Percentiles rank a stretch among this genome's conserved stretches.
Evolutionary conservation across 2,888 invertebrate species (phyloP).

Genomic region (Drosophila anomalata): DNA sequence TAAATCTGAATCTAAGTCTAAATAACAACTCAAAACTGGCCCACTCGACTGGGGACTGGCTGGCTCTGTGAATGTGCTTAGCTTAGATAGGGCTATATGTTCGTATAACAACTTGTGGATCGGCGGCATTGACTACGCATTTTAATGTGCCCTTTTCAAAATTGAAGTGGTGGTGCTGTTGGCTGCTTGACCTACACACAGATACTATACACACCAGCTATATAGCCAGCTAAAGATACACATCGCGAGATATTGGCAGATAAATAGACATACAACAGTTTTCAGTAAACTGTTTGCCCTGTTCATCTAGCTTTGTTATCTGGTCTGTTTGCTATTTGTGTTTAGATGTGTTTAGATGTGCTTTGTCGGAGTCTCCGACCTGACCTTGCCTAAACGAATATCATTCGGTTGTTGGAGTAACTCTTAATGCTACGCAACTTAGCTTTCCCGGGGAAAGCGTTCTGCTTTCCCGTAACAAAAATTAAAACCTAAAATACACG

Average conservation of each 20-base stretch:
- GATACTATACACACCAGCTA: constrained; percentile 35
- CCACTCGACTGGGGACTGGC: constrained; percentile 27
- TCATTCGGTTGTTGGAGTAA: constrained; percentile 1
- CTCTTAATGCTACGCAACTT: neutral
- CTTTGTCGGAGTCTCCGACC: constrained; percentile 22
- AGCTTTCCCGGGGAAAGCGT: constrained; percentile 31
- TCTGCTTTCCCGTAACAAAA: constrained; percentile 29
- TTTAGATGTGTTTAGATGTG: constrained; percentile 23
- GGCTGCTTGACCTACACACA: constrained; percentile 48
- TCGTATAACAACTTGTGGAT: constrained; percentile 63
- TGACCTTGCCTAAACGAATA: constrained; percentile 44
- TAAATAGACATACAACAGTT: constrained; percentile 32
- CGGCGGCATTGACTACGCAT: constrained; percentile 72
- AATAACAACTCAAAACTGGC: constrained; percentile 42
- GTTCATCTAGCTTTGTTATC: constrained; percentile 23
- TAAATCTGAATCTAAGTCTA: constrained; percentile 42
- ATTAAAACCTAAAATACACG: constrained; percentile 14
- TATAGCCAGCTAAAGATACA: constrained; percentile 1
- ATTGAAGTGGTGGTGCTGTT: constrained; percentile 47
- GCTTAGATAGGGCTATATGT: neutral
- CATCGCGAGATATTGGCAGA: constrained; percentile 35
- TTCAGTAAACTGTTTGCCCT: constrained; percentile 44
- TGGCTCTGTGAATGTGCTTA: neutral
- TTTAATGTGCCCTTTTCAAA: constrained; percentile 62
- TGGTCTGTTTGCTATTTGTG: constrained; percentile 22